Conservation (phyloP, 2,888 invertebrate genomes). For the Orthosia incerta region DNA sequence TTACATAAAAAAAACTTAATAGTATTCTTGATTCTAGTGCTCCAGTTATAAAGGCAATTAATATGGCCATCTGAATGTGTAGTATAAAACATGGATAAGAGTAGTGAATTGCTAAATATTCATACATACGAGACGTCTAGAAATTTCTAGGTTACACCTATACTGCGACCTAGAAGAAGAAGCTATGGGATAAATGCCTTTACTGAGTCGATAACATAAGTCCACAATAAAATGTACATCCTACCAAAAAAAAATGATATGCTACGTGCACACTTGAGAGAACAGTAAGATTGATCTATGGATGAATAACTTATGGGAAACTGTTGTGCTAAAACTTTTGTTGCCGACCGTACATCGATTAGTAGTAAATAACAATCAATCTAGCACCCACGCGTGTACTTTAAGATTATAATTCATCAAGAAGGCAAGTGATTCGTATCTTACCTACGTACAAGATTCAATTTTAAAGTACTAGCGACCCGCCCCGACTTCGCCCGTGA, state of each 20-base stretch:
- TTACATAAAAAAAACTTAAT: slow-evolving; percentile 17
- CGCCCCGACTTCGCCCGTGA: no score
- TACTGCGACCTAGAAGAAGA: slow-evolving; percentile 23
- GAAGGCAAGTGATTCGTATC: neutral
- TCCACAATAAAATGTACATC: neutral
- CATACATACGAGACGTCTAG: slow-evolving; percentile 21
- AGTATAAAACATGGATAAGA: slow-evolving; percentile 22
- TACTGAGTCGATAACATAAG: neutral
- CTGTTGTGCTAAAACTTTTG: neutral
- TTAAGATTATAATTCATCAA: slow-evolving; percentile 32
- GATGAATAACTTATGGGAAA: neutral
- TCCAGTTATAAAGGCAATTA: slow-evolving; percentile 21
- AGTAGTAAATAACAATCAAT: slow-evolving; percentile 31
- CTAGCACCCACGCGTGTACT: slow-evolving; percentile 41
- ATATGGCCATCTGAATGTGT: slow-evolving; percentile 27
- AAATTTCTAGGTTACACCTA: slow-evolving; percentile 24
- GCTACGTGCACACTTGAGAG: neutral
- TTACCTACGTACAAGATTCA: slow-evolving; percentile 20
- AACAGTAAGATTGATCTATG: neutral
- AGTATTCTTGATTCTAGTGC: slow-evolving; percentile 7
- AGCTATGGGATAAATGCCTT: neutral
- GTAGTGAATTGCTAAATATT: slow-evolving; percentile 34
- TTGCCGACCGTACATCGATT: slow-evolving; percentile 10
- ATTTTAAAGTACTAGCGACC: neutral
- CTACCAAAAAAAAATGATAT: neutral